phyloP scores from a whole-genome alignment of 2,888 invertebrate genomes.

The Suillia variegata region DNA sequence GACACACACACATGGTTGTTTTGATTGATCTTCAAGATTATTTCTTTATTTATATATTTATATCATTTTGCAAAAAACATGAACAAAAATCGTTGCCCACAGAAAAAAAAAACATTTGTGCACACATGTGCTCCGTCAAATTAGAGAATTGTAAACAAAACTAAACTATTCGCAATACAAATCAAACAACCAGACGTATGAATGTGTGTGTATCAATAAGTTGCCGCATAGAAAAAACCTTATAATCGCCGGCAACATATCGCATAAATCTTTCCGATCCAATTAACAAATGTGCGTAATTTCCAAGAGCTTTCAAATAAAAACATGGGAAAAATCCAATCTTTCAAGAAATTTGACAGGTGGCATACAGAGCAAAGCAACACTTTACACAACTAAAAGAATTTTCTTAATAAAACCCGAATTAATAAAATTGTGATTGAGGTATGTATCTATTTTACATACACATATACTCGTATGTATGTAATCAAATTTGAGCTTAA shows the following conservation, averaged over 20 bases:
- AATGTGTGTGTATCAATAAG: too few relatives aligned
- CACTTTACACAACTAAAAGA: too few relatives aligned
- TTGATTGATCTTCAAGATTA: background rate
- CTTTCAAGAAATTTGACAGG: background rate
- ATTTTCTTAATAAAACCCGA: too few relatives aligned
- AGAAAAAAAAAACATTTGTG: too few relatives aligned
- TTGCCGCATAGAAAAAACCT: too few relatives aligned
- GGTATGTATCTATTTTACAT: too few relatives aligned
- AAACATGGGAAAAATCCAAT: background rate
- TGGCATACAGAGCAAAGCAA: background rate
- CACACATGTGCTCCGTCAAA: background rate
- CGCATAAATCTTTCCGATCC: slow-evolving; percentile 1
- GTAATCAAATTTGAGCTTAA: too few relatives aligned
- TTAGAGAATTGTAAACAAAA: background rate
- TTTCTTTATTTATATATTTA: background rate
- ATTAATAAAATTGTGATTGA: too few relatives aligned
- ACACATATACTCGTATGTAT: too few relatives aligned
- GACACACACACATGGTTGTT: background rate
- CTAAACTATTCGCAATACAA: background rate
- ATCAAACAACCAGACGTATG: background rate
- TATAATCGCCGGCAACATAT: background rate
- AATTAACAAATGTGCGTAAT: slow-evolving; percentile 1
- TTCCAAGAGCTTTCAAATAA: background rate
- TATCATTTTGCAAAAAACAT: background rate
- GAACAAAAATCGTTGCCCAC: background rate